phyloP scores from a whole-genome alignment of 2,113 vertebrate genomes.

The human region GRCh38 chr11:15059501-15060000 shows the following conservation, averaged over 20 bases:
- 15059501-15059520: neutral
- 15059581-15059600: constrained; percentile 28
- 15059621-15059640: constrained; percentile 50
- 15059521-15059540: neutral
- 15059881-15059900: neutral
- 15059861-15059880: neutral
- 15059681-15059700: constrained; percentile 69
- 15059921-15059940: neutral
- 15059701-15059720: constrained; percentile 78
- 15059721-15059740: constrained; percentile 54
- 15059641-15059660: constrained; percentile 50
- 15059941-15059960: neutral
- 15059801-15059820: constrained; percentile 75
- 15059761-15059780: constrained; percentile 71
- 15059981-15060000: neutral
- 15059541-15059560: constrained; percentile 26
- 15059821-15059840: constrained; percentile 44
- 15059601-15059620: neutral
- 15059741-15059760: constrained; percentile 61
- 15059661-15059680: constrained; percentile 74
- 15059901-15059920: neutral
- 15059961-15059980: neutral
- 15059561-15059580: constrained; percentile 31
- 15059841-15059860: constrained; percentile 48
- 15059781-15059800: constrained; percentile 66